Base-by-base conservation (phyloP, 2,888 invertebrate genomes). In the Morpho deidamia region DNA sequence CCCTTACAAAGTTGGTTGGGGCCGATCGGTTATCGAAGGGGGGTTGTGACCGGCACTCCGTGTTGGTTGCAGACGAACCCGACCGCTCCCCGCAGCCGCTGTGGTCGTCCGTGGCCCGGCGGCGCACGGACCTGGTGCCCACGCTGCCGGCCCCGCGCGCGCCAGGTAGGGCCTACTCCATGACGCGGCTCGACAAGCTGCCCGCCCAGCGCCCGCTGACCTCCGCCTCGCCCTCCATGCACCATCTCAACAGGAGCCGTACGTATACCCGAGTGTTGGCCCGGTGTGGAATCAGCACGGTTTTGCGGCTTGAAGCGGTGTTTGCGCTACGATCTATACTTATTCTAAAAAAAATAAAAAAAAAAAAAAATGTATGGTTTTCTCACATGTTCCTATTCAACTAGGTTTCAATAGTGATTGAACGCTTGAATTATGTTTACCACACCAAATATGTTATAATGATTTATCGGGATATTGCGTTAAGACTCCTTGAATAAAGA, bases 71-170 rank as follows among this genome's bases (percentile, higher is more conserved):
- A 85, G 88, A 88, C 83, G 88, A 89, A 66, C 70, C 82, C 53
- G 86, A 86, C 61, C 83, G 86, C 8, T 70, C 70, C 12, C 76
- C 76, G 38, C 83, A 81, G 74, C 91, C 92, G 56, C 91, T 92
- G 82, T 95, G 94, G 91, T 93, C 93, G 65, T 94, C 95, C 63
- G 95, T 95, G 74, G 95, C 95, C 72, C 93, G 96, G 70, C 93
- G 96, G 72, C 95, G 95, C 87, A 97, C 97, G 62, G 97, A 97
- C 91, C 91, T 97, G 78, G 95, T 96, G 91, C 97, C 97, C 64
- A 97, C 97, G 69, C 92, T 95, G 83, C 96, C 96, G 68, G 93
- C 85, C 43, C 80, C 84, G 47, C 80, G 87, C 62, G 81, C 84
- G 60, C 86, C 88, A 87, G 89, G 88, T 88, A 96, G 97, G 93